Percentiles rank a stretch among this genome's conserved stretches.
phyloP scores from a whole-genome alignment of 2,797 vertebrate species.

The Hypotaenidia philippensis region DNA sequence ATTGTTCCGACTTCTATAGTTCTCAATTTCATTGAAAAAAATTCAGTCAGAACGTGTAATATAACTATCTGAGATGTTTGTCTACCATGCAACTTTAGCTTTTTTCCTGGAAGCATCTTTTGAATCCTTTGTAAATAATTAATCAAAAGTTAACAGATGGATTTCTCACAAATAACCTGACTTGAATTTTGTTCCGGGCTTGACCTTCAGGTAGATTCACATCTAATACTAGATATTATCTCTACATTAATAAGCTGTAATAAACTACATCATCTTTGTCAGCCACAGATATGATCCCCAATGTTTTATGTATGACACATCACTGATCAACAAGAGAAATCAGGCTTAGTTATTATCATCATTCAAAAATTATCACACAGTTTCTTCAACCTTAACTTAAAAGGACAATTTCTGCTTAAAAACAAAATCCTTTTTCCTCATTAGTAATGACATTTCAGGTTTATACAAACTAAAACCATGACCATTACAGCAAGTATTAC shows the following conservation, averaged over 20 bases:
- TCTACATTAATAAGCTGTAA: neutral
- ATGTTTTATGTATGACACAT: neutral
- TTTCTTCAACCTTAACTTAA: neutral
- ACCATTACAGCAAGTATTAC: constrained; percentile 19
- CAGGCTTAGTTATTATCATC: neutral
- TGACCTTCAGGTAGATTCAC: neutral
- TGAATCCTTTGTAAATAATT: neutral
- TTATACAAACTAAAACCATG: constrained; percentile 5
- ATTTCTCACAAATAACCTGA: neutral
- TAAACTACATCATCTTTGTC: neutral
- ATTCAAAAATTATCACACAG: neutral
- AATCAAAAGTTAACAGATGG: neutral
- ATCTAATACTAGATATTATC: neutral
- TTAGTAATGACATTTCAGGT: constrained; percentile 34
- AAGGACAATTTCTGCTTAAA: constrained; percentile 19
- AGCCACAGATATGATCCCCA: neutral
- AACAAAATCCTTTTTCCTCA: constrained; percentile 15
- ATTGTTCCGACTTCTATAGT: neutral
- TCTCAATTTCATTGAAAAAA: neutral
- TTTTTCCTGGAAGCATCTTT: neutral
- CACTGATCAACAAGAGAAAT: neutral
- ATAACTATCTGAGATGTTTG: neutral
- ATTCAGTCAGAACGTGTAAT: neutral
- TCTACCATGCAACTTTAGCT: neutral
- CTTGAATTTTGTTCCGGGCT: neutral